Evolutionary conservation across 2,888 invertebrate genomes (phyloP).

Genomic region (Ernsta delagoae): DNA sequence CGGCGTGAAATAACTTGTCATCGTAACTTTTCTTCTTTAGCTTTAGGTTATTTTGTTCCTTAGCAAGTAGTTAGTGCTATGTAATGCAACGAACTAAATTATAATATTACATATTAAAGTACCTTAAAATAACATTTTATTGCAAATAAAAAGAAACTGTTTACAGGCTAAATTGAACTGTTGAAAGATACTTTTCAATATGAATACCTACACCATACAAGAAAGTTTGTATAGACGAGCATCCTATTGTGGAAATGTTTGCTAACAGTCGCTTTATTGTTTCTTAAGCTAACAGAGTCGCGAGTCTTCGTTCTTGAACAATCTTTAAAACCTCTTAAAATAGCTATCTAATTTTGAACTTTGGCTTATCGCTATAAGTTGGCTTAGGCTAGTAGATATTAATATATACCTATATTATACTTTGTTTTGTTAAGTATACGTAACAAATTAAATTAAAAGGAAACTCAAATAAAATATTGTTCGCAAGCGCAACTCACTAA

Average conservation of each 20-base stretch:
- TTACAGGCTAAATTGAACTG: background rate
- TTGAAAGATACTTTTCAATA: background rate
- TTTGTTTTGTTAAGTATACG: no score
- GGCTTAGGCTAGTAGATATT: no score
- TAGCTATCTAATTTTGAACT: constrained; percentile 9
- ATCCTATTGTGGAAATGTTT: constrained; percentile 41
- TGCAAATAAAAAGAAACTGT: background rate
- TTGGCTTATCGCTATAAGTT: background rate
- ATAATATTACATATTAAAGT: no score
- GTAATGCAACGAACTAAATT: no score
- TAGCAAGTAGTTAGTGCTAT: no score
- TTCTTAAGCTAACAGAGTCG: constrained; percentile 48
- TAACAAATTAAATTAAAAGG: no score
- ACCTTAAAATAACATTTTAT: background rate
- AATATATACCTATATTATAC: no score
- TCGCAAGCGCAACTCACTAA: no score
- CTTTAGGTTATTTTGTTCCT: background rate
- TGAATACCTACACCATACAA: constrained; percentile 4
- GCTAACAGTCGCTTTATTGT: constrained; percentile 61
- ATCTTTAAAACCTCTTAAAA: constrained; percentile 12
- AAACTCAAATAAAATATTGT: no score
- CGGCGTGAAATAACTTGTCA: constrained; percentile 30
- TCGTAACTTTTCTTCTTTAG: constrained; percentile 12
- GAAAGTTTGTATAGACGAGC: constrained; percentile 9
- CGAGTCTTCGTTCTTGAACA: constrained; percentile 14